Evolutionary conservation across 2,113 vertebrate species (phyloP).

Genomic region (Mola mola): DNA sequence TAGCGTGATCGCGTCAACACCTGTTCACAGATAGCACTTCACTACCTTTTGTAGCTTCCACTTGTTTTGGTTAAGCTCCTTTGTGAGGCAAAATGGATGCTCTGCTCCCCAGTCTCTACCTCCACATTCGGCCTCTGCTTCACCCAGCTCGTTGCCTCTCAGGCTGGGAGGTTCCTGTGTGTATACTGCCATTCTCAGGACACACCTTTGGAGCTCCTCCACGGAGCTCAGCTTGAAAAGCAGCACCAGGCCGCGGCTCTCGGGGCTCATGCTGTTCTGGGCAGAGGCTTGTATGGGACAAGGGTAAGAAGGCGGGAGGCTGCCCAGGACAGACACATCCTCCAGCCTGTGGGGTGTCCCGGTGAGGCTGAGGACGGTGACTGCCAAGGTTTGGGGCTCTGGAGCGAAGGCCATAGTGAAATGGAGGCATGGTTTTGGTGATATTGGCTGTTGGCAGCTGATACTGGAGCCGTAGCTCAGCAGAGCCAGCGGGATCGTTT

Average conservation of each 20-base stretch:
- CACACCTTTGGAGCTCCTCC: constrained; percentile 73
- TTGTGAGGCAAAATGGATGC: constrained; percentile 53
- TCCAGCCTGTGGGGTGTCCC: constrained; percentile 62
- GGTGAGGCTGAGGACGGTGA: constrained; percentile 73
- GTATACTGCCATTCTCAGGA: constrained; percentile 70
- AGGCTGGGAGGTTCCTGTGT: constrained; percentile 43
- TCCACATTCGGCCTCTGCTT: constrained; percentile 76
- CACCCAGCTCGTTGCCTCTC: constrained; percentile 70
- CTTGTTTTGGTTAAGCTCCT: constrained; percentile 73
- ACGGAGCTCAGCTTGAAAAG: constrained; percentile 68
- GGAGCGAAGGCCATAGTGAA: constrained; percentile 78
- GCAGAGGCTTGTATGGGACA: constrained; percentile 24
- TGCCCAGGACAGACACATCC: constrained; percentile 71
- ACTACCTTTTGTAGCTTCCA: constrained; percentile 72
- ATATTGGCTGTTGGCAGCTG: constrained; percentile 29
- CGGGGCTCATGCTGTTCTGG: constrained; percentile 46
- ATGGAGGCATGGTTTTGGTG: constrained; percentile 69
- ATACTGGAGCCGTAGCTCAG: constrained; percentile 62
- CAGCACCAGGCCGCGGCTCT: constrained; percentile 55
- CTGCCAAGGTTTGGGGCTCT: constrained; percentile 66
- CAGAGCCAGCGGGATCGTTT: constrained; percentile 42
- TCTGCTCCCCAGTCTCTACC: constrained; percentile 73
- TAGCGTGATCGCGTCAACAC: too few species aligned
- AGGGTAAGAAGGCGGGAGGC: constrained; percentile 68
- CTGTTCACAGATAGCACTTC: neutral